A percentile compares a stretch with the other conserved stretches of the same genome.
These are phyloP conservation scores for Neomonachus schauinslandi DNA, from an alignment of 2,113 vertebrate species.

Conservation along the genomic window DNA sequence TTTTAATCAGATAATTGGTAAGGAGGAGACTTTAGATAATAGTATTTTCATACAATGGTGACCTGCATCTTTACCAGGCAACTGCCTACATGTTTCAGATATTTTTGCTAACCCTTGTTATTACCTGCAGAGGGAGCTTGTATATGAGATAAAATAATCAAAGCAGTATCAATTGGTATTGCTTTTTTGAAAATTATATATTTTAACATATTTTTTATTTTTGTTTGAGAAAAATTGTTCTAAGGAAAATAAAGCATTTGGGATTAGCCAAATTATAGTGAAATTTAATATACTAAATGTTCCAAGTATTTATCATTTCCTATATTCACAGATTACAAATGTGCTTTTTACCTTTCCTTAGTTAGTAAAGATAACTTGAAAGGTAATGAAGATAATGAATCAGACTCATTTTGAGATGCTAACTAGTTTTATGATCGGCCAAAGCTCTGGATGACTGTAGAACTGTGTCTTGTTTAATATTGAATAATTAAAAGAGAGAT, in stretches of 20 bases:
- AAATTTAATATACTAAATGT: not conserved
- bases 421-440: not conserved
- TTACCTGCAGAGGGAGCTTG: conserved; percentile 91
- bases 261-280: not conserved
- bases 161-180: conserved; percentile 77
- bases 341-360: conserved; percentile 4
- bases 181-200: conserved; percentile 78
- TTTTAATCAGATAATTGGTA: conserved; percentile 62
- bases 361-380: conserved; percentile 45
- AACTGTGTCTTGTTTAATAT: not conserved
- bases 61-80: conserved; percentile 57
- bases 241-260: conserved; percentile 49
- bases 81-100: conserved; percentile 75
- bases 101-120: conserved; percentile 85
- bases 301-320: conserved; percentile 4
- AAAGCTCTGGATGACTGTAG: not conserved
- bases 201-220: conserved; percentile 50
- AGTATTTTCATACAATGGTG: conserved; percentile 63
- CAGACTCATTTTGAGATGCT: conserved; percentile 1
- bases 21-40: conserved; percentile 7
- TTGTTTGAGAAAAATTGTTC: conserved; percentile 63
- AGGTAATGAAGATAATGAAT: not conserved
- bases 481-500: not conserved
- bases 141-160: conserved; percentile 87
- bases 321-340: conserved; percentile 19